These are phyloP conservation scores for Phyto melanocephala DNA, from an alignment of 2,888 invertebrate genomes.

Conservation along the genomic window DNA sequence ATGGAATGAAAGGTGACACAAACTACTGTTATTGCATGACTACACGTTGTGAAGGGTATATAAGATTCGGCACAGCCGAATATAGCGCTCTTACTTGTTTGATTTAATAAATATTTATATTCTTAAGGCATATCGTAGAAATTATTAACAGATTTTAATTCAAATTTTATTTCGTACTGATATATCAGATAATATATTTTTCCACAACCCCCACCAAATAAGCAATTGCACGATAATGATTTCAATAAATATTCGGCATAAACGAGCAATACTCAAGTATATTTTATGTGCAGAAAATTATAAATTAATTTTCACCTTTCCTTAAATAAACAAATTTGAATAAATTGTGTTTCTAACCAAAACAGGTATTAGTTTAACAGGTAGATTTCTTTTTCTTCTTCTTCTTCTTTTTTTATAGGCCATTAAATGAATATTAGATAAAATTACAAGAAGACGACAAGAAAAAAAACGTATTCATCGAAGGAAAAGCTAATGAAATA, in stretches of 20 bases:
- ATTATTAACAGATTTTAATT: not conserved
- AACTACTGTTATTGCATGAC: too few relatives aligned
- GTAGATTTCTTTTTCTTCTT: not conserved
- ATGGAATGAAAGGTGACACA: too few relatives aligned
- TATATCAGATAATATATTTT: not conserved
- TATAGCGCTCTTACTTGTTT: too few relatives aligned
- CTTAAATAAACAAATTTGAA: conserved; percentile 18
- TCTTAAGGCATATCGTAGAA: not conserved
- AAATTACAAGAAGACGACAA: not conserved
- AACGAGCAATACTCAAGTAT: not conserved
- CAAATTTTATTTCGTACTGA: not conserved
- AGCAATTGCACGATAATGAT: not conserved
- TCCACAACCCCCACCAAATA: not conserved
- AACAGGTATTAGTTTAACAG: not conserved
- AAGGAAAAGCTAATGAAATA: conserved; percentile 48
- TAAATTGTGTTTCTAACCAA: conserved; percentile 18
- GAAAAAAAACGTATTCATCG: not conserved
- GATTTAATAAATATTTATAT: not conserved
- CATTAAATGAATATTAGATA: conserved; percentile 56
- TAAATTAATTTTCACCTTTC: conserved; percentile 45
- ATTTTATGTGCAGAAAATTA: not conserved
- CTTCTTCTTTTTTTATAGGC: conserved; percentile 1
- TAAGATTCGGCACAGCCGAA: too few relatives aligned
- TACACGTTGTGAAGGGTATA: too few relatives aligned
- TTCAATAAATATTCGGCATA: conserved; percentile 3